Base-by-base conservation (phyloP, 2,888 invertebrate genomes). In the Melangyna quadrimaculata region DNA sequence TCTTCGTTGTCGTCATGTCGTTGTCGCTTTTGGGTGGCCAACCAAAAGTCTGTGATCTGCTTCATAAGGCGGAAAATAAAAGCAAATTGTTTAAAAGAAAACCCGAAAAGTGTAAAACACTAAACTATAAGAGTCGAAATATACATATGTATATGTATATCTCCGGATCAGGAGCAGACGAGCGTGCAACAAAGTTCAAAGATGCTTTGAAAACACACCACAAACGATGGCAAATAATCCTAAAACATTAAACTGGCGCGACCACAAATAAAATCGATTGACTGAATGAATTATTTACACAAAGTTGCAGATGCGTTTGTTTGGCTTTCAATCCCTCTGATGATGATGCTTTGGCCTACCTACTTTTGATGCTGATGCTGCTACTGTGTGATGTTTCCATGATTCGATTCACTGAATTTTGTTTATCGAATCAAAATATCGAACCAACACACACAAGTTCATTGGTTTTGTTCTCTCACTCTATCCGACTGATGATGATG, bases 221-320 rank as follows among this genome's bases (percentile, higher is more conserved):
- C 24, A 57, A 55, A 67, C 19, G 12, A 19, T 74, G 70, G 70
- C 78, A 84, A 75, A 80, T 63, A 84, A 72, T 55, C 48, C 48
- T 32, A 29, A 57, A 70, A 75, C 57, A 37, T 61, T 19, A n/a
- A n/a, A 40, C 40, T 17, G 17, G 7, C n/a, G 10, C 55, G n/a
- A 59, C 63, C 65, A 19, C 59, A 51, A 37, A 43, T 48, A 63
- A n/a, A n/a, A 80, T 86, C 80, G 86, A 86, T 86, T 86, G 81
- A 86, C 55, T 77, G 55, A 43, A 35, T 59, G 27, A 71, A 86
- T 86, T 78, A 81, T 86, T 81, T 86, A 86, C 78, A 77, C 81
- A 70, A 78, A 70, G 69, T 72, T 78, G 81, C 86, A 81, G 73
- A 84, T 84, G 80, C 59, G 80, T 61, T 69, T 29, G 59, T 69